These are phyloP conservation scores for Ctena decussata DNA, from an alignment of 2,888 invertebrate species.

Conservation along the genomic window DNA sequence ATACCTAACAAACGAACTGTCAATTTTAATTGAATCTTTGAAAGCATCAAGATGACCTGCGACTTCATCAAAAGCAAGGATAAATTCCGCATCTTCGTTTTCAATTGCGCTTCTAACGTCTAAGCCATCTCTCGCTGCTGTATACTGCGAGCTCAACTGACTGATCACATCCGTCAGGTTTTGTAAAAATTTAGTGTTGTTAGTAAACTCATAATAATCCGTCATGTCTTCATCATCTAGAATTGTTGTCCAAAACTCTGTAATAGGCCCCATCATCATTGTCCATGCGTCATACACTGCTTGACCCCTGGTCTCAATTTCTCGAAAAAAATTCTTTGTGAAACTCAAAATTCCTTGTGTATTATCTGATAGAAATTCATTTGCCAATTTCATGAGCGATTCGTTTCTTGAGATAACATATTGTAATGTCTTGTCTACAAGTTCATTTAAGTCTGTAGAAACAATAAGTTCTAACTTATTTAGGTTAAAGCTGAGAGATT, in stretches of 20 bases:
- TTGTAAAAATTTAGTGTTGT: conserved; percentile 61
- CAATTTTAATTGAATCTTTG: conserved; percentile 64
- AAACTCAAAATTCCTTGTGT: conserved; percentile 60
- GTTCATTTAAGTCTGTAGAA: conserved; percentile 42
- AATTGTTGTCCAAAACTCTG: conserved; percentile 70
- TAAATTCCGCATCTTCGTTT: conserved; percentile 69
- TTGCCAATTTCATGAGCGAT: conserved; percentile 63
- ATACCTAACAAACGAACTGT: conserved; percentile 70
- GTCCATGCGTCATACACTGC: conserved; percentile 73
- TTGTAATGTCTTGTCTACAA: conserved; percentile 40
- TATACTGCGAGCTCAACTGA: background rate
- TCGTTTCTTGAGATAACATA: conserved; percentile 54
- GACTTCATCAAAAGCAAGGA: conserved; percentile 61
- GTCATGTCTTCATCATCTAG: conserved; percentile 72
- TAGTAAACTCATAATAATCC: conserved; percentile 71
- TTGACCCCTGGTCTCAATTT: conserved; percentile 75
- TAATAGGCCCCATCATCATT: conserved; percentile 46
- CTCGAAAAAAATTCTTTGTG: conserved; percentile 71
- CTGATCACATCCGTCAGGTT: conserved; percentile 53
- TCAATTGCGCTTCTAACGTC: conserved; percentile 69
- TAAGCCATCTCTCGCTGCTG: conserved; percentile 34
- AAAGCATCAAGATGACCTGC: conserved; percentile 61
- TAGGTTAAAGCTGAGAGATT: conserved; percentile 40
- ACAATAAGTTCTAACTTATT: conserved; percentile 45
- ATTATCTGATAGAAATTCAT: conserved; percentile 59